Conservation (phyloP, 1,140 invertebrate species). For the Cheumatopsyche charites region DNA sequence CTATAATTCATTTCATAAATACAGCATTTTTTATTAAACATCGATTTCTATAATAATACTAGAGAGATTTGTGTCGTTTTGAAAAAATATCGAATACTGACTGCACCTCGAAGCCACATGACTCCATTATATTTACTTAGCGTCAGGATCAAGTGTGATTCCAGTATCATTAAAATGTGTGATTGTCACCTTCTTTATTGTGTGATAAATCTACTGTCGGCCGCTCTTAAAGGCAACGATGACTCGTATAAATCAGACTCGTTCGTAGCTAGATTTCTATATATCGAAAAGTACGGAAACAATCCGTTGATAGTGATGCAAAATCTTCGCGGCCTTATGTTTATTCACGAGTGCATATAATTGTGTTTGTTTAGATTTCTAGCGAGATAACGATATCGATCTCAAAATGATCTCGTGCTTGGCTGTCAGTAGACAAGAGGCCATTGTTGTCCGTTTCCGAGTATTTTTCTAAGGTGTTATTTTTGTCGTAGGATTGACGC, state of each 20-base stretch:
- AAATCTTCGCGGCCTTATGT: no score
- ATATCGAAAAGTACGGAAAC: no score
- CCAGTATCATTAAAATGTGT: constrained; percentile 41
- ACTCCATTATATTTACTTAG: constrained; percentile 40
- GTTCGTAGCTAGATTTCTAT: neutral
- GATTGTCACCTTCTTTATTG: constrained; percentile 45
- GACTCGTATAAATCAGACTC: constrained; percentile 1
- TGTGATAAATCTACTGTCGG: constrained; percentile 35
- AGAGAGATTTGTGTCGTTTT: neutral
- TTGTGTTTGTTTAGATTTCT: no score
- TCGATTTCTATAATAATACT: no score
- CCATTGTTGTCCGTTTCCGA: constrained; percentile 30
- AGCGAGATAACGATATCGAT: constrained; percentile 7
- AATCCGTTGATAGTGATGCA: no score
- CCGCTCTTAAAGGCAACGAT: constrained; percentile 16
- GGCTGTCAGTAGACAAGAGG: constrained; percentile 32
- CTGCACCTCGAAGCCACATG: constrained; percentile 1
- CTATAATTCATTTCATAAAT: no score
- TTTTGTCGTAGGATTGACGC: constrained; percentile 37
- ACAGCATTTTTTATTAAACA: no score
- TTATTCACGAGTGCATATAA: no score
- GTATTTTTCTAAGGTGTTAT: constrained; percentile 26
- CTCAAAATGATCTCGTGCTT: constrained; percentile 22
- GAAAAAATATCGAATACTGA: neutral
- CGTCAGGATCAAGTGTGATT: constrained; percentile 40